Conservation (phyloP, 2,888 invertebrate species). For the Oithona nana region DNA sequence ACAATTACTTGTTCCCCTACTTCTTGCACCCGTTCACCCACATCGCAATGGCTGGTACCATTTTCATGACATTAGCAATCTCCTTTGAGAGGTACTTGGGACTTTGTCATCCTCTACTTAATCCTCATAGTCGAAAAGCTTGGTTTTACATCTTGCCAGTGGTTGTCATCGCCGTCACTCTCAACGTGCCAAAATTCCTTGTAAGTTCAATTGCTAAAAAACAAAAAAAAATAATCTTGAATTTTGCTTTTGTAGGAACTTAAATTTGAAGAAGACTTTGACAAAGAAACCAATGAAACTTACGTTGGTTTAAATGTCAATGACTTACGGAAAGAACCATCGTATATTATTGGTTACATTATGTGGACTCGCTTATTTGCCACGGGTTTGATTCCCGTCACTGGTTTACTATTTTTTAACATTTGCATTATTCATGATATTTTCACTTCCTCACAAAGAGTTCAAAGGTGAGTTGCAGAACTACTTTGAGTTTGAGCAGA, state of each 20-base stretch:
- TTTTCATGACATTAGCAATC: constrained; percentile 13
- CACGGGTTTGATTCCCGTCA: constrained; percentile 9
- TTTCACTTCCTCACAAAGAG: neutral
- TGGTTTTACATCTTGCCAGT: constrained; percentile 12
- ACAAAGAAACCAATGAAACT: neutral
- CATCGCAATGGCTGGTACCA: constrained; percentile 11
- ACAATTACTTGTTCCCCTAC: constrained; percentile 5
- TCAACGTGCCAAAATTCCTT: constrained; percentile 12
- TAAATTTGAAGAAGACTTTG: neutral
- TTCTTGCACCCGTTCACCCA: neutral
- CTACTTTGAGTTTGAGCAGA: too few relatives aligned
- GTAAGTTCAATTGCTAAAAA: too few relatives aligned
- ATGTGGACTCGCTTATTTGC: constrained; percentile 4
- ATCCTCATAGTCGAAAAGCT: neutral
- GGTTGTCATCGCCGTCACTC: neutral
- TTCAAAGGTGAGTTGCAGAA: neutral
- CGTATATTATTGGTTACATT: constrained; percentile 8
- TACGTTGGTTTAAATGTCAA: neutral
- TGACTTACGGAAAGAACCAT: neutral
- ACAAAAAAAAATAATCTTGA: too few relatives aligned
- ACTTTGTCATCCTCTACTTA: constrained; percentile 1
- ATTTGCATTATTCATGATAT: constrained; percentile 5
- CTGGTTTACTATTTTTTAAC: constrained; percentile 1
- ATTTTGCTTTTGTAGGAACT: too few relatives aligned
- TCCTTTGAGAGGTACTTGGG: constrained; percentile 16